A percentile compares a stretch with the other conserved stretches of the same genome.
phyloP scores from a whole-genome alignment of 2,797 vertebrate genomes.

The Fringilla coelebs region DNA sequence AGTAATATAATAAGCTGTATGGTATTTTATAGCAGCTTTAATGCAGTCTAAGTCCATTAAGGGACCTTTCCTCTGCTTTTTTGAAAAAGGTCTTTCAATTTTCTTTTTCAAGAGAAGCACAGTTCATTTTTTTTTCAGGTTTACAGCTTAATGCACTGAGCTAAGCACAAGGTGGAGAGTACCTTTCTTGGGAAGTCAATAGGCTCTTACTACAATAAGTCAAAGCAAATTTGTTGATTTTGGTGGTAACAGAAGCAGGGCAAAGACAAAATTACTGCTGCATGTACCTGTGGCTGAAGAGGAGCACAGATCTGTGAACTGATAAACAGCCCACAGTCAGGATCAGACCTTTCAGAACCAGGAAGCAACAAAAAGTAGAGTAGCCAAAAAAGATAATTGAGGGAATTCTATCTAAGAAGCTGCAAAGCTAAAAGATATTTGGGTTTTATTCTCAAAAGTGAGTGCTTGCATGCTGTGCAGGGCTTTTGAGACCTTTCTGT shows the following conservation, averaged over 20 bases:
- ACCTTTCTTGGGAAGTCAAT: not conserved
- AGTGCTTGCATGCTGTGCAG: not conserved
- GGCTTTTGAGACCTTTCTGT: not conserved
- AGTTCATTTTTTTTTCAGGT: not conserved
- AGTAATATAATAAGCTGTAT: not conserved
- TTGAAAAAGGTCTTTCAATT: not conserved
- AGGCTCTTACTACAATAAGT: not conserved
- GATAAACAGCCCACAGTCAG: not conserved
- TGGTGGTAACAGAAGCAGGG: not conserved
- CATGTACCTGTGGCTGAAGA: not conserved
- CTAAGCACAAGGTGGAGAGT: not conserved
- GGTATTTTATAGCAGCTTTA: conserved; percentile 15
- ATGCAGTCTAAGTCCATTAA: conserved; percentile 12
- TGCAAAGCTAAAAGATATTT: not conserved
- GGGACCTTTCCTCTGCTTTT: not conserved
- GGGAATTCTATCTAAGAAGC: not conserved
- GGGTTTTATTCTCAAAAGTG: not conserved
- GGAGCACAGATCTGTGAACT: not conserved
- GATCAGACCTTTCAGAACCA: not conserved
- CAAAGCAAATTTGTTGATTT: not conserved
- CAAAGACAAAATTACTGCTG: not conserved
- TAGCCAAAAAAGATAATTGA: not conserved
- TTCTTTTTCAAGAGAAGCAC: not conserved
- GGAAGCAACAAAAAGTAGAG: not conserved
- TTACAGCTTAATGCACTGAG: not conserved